Percentiles rank a stretch among this genome's conserved stretches.
Evolutionary conservation across 2,888 invertebrate species (phyloP).

Genomic region (Oscheius sp.): DNA sequence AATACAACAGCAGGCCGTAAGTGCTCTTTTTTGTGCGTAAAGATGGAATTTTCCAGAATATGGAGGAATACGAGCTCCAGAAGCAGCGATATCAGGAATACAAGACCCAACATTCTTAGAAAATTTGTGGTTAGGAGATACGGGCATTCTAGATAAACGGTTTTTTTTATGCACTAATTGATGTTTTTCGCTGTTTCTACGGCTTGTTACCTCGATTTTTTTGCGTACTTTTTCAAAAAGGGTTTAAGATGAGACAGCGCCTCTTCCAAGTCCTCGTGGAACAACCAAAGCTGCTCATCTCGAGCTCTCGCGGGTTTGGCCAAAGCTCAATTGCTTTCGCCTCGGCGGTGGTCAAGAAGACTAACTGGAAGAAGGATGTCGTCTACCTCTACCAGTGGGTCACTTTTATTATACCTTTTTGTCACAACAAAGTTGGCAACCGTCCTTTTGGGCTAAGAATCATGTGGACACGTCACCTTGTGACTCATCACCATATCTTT

Average conservation of each 20-base stretch:
- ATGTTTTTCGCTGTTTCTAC: neutral
- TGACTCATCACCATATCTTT: too few species aligned
- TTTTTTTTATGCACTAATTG: neutral
- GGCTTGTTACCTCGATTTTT: neutral
- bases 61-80: constrained; percentile 69
- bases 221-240: neutral
- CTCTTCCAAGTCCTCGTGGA: constrained; percentile 14
- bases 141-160: neutral
- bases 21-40: neutral
- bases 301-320: neutral
- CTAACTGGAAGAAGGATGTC: constrained; percentile 63
- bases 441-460: too few species aligned
- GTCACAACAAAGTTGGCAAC: neutral
- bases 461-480: too few species aligned
- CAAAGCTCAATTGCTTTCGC: neutral
- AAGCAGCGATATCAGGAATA: constrained; percentile 62
- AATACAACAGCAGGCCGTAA: constrained; percentile 62
- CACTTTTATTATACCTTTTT: neutral
- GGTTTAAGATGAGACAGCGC: constrained; percentile 6
- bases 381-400: constrained; percentile 66
- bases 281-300: neutral
- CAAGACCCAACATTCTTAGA: constrained; percentile 55
- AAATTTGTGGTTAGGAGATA: neutral
- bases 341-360: constrained; percentile 40
- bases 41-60: constrained; percentile 47